Evolutionary conservation across 2,797 vertebrate species (phyloP).

Genomic region (Labeo calbasu): DNA sequence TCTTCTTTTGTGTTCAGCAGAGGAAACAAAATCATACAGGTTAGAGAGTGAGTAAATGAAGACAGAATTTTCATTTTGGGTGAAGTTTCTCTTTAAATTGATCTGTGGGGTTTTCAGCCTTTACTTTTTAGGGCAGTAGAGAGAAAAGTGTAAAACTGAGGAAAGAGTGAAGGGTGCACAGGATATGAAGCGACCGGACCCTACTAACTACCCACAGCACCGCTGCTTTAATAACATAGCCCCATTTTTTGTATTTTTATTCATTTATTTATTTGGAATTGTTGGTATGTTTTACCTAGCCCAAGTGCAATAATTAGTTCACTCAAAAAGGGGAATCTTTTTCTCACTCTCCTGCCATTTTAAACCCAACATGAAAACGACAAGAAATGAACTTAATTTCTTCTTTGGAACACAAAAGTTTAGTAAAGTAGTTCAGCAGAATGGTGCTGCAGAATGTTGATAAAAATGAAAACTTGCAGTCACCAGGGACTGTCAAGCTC

Average conservation of each 20-base stretch:
- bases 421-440: neutral
- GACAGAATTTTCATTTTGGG: neutral
- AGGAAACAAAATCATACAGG: neutral
- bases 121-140: neutral
- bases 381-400: neutral
- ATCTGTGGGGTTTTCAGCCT: neutral
- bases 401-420: neutral
- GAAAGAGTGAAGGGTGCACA: neutral
- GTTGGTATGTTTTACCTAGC: neutral
- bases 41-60: neutral
- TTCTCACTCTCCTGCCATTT: neutral
- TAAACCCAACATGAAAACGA: neutral
- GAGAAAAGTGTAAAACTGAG: neutral
- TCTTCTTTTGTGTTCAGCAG: neutral
- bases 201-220: neutral
- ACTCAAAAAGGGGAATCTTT: conserved; percentile 6
- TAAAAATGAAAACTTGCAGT: neutral
- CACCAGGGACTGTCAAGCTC: neutral
- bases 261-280: neutral
- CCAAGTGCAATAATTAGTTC: neutral
- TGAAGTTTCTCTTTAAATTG: neutral
- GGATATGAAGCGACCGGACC: neutral
- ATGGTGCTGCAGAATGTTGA: neutral
- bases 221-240: neutral
- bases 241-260: neutral